These are phyloP conservation scores for Sebastes miniatus DNA, from an alignment of 2,797 vertebrate species.

Conservation along the genomic window DNA sequence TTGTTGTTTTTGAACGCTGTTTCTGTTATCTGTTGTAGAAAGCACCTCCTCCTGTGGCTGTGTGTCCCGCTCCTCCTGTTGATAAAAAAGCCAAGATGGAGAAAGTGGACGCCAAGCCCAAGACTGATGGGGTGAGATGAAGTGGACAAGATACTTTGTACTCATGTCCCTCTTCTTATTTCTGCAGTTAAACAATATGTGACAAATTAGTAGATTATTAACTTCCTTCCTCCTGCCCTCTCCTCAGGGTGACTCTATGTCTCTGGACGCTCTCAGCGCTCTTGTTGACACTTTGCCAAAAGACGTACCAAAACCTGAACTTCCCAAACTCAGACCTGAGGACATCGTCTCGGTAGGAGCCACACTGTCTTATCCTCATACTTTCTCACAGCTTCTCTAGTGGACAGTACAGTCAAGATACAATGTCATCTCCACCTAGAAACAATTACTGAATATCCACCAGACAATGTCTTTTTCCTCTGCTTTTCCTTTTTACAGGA, in stretches of 20 bases:
- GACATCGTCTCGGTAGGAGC: constrained; percentile 73
- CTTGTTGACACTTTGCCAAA: constrained; percentile 60
- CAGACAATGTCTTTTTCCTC: neutral
- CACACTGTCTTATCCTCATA: neutral
- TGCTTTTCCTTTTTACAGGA: constrained; percentile 56
- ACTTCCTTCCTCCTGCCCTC: neutral
- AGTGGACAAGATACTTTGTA: neutral
- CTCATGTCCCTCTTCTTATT: neutral
- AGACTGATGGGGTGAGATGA: constrained; percentile 55
- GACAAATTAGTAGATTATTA: neutral
- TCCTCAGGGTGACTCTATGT: constrained; percentile 55
- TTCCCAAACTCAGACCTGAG: constrained; percentile 71
- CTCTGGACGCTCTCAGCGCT: constrained; percentile 72
- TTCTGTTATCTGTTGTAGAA: neutral
- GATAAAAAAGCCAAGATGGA: constrained; percentile 79
- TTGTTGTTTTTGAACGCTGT: neutral
- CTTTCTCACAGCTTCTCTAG: neutral
- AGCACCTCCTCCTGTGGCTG: neutral
- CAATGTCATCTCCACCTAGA: neutral
- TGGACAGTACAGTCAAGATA: constrained; percentile 3
- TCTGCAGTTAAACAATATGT: neutral
- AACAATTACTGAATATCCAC: neutral
- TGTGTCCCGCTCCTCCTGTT: constrained; percentile 68
- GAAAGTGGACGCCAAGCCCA: constrained; percentile 52
- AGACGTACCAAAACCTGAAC: constrained; percentile 62